Conservation (phyloP, 2,797 vertebrate species). For the Dicrostonyx torquatus region DNA sequence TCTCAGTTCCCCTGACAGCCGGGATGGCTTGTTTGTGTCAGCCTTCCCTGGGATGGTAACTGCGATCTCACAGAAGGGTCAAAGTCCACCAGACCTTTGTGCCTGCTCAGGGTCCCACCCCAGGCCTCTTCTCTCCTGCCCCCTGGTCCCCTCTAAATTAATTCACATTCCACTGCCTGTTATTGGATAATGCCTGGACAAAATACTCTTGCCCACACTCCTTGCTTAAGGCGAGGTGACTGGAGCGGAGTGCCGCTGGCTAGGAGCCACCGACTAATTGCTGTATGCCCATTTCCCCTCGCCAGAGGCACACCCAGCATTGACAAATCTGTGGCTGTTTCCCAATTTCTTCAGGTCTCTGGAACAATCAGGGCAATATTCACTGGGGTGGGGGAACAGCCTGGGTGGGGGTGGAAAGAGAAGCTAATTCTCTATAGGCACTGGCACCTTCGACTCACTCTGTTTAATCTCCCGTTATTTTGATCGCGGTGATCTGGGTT, state of each 20-base stretch:
- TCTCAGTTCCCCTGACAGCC: slow-evolving; percentile 82
- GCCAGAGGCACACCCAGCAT: slow-evolving; percentile 53
- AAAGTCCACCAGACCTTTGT: slow-evolving; percentile 14
- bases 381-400: background rate
- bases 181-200: slow-evolving; percentile 65
- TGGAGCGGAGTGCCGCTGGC: slow-evolving; percentile 45
- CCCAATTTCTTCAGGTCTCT: slow-evolving; percentile 64
- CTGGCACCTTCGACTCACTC: slow-evolving; percentile 76
- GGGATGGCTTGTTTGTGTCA: slow-evolving; percentile 77
- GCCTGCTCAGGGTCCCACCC: background rate
- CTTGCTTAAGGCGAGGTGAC: slow-evolving; percentile 64
- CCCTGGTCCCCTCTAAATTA: slow-evolving; percentile 61
- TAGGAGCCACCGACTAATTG: slow-evolving; percentile 52
- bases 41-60: slow-evolving; percentile 13
- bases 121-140: background rate
- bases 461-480: slow-evolving; percentile 82
- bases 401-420: accelerated
- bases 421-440: slow-evolving; percentile 67
- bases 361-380: slow-evolving; percentile 68
- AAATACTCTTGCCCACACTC: slow-evolving; percentile 43
- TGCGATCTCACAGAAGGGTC: slow-evolving; percentile 49
- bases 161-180: slow-evolving; percentile 66
- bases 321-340: slow-evolving; percentile 55
- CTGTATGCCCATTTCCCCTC: slow-evolving; percentile 27
- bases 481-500: slow-evolving; percentile 79